These are phyloP conservation scores for Adineta ricciae DNA, from an alignment of 2,888 invertebrate species.

Conservation along the genomic window DNA sequence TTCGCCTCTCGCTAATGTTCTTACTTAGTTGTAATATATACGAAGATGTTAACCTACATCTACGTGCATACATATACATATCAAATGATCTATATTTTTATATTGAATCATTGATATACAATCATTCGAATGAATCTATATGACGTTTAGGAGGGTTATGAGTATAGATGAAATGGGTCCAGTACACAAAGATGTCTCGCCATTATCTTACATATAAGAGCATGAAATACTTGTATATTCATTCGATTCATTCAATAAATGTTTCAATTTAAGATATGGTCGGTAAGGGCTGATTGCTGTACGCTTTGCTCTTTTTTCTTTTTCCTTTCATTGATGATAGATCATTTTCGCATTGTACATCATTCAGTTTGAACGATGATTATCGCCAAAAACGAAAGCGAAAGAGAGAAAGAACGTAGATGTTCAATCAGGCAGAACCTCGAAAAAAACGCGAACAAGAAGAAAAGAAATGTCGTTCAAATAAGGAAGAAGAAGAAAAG, in stretches of 20 bases:
- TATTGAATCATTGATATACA: neutral
- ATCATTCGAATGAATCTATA: neutral
- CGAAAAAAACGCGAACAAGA: neutral
- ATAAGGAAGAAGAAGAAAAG: neutral
- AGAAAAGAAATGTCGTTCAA: neutral
- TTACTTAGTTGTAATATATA: neutral
- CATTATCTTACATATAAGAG: neutral
- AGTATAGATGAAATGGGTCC: neutral
- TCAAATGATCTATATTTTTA: neutral
- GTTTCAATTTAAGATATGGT: neutral
- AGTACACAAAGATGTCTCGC: neutral
- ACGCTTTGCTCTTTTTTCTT: neutral
- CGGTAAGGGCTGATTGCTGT: neutral
- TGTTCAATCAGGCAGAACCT: constrained; percentile 3
- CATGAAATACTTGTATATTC: neutral
- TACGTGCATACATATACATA: neutral
- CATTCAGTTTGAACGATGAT: neutral
- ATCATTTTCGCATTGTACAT: neutral
- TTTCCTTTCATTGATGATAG: neutral
- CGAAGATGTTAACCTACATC: neutral
- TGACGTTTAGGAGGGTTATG: neutral
- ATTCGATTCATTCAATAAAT: neutral
- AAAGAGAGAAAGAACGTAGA: neutral
- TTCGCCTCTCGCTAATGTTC: neutral
- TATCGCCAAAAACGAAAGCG: neutral